Conservation (phyloP, 2,888 invertebrate genomes). For the Euplexia lucipara region DNA sequence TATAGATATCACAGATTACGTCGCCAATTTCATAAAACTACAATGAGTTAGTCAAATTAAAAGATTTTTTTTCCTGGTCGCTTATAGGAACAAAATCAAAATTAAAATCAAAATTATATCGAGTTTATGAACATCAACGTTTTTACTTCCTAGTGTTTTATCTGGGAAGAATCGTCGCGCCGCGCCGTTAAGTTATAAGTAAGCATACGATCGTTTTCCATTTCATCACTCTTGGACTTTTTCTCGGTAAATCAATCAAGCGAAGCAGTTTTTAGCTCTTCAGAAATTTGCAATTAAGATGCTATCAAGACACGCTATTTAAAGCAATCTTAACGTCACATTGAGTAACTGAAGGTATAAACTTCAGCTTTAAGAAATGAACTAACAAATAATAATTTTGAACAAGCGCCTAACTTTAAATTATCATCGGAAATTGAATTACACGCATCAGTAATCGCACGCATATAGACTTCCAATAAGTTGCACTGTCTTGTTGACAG, state of each 20-base stretch:
- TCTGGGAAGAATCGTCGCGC: too few species aligned
- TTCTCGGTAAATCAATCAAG: constrained; percentile 39
- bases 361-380: constrained; percentile 25
- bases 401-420: constrained; percentile 28
- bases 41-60: background rate
- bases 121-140: too few species aligned
- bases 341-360: constrained; percentile 11
- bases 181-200: too few species aligned
- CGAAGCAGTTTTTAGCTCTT: constrained; percentile 12
- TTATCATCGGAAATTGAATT: constrained; percentile 42
- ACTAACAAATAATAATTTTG: constrained; percentile 28
- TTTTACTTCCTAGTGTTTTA: too few species aligned
- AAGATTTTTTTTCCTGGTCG: background rate
- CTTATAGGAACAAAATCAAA: too few species aligned
- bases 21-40: background rate
- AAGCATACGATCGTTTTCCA: constrained; percentile 6
- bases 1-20: background rate
- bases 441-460: constrained; percentile 47
- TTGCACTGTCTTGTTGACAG: constrained; percentile 38
- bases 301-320: constrained; percentile 30
- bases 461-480: constrained; percentile 34
- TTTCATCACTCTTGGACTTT: constrained; percentile 7
- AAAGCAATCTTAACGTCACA: constrained; percentile 27
- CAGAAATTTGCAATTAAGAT: constrained; percentile 31
- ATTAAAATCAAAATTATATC: too few species aligned